Evolutionary conservation across 2,888 invertebrate species (phyloP), one percentile per base, ranked within the genome.

Genomic region (Nemurella pictetii): DNA sequence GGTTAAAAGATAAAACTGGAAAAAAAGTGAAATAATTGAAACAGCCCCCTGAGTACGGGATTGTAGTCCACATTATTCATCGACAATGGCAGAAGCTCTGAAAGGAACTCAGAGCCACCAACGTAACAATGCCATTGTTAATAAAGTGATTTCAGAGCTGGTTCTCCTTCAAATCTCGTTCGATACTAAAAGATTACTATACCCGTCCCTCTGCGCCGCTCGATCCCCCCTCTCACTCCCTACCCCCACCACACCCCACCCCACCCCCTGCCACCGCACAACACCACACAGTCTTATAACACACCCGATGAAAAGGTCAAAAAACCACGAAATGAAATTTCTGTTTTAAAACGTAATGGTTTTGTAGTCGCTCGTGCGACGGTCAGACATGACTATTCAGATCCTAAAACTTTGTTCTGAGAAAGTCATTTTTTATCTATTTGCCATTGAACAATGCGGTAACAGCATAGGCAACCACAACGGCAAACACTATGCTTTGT

Each of bases 81-180:
- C 75, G 28, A 75, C 75, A 75, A 75, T 75, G 75, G 26, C 29
- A 4, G 30, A 80, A 4, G 80, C 30, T 25, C 80, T 30, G 27
- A 30, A 29, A 75, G n/a, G 29, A 30, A 80, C 29, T 30, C 55
- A 55, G 55, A 55, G 20, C 55, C 55, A 55, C 55, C 28, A 80
- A 80, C 25, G 30, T 28, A 80, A 80, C 80, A 80, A 80, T 30
- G 80, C 80, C 80, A 80, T 80, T 80, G 80, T 80, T 80, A 29
- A 80, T 80, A 30, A 30, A 32, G 80, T 80, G 32, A 29, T 30
- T 30, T 32, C 80, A 80, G 25, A 12, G 26, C 32, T 2, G 29
- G 27, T 80, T 29, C 80, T 32, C 30, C 29, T 80, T 80, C 80
- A 80, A 80, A 80, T 28, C 27, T 5, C 7, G 28, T 28, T 75